Base-by-base conservation (phyloP, 2,888 invertebrate species). In the Disparrhopalites patrizii region DNA sequence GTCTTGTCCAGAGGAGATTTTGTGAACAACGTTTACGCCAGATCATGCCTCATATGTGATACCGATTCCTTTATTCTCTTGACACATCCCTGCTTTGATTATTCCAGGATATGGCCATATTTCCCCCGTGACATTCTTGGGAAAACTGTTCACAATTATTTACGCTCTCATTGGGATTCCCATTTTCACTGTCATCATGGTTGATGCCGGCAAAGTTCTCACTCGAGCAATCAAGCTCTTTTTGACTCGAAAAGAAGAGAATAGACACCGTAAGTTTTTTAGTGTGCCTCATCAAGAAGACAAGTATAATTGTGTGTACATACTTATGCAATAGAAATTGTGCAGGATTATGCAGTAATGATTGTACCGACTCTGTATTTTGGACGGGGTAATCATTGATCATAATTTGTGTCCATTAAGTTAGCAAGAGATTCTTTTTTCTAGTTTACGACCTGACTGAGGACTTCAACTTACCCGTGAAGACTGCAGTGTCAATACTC, bases 111-210 rank as follows among this genome's bases (percentile, higher is more conserved):
- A 98, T 81, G 97, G 98, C 68, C 94, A 98, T 79, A 91, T 98
- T 76, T 88, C 91, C 55, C 97, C 98, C 0, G 89, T 88, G 74
- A 98, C 98, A 13, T 85, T 76, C 20, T 33, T 70, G 13, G 98
- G 97, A 8, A 85, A 90, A 70, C 86, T 89, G 0, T 84, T 94
- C 55, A 95, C 96, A 0, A 94, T 99, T 71, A 82, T 92, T 28
- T 99, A 99, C 79, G 93, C 98, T 30, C 86, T 93, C 69, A 86
- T 98, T 70, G 98, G 98, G 13, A 97, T 98, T 76, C 98, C 98
- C 0, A 83, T 98, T 76, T 95, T 98, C 80, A 83, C 98, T 74
- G 91, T 98, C 65, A 87, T 96, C 18, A 80, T 99, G 72, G 93
- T 95, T 40, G 95, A 96, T 81, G 90, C 97, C 78, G 97, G 97